Evolutionary conservation across 2,797 vertebrate genomes (phyloP).

Genomic region (Rhinophrynus dorsalis): DNA sequence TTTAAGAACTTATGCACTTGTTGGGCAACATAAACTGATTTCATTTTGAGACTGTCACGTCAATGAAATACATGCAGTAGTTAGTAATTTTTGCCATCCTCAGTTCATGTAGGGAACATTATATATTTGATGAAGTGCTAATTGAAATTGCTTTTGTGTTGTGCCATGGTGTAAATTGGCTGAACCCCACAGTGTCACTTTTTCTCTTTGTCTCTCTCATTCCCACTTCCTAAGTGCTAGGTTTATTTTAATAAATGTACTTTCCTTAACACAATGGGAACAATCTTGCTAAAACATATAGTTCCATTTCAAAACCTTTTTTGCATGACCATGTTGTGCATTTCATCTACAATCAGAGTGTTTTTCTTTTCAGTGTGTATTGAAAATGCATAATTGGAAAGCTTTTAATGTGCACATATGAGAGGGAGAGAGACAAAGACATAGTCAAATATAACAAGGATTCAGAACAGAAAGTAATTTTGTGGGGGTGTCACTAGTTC

Average conservation of each 20-base stretch:
- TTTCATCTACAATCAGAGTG: constrained; percentile 44
- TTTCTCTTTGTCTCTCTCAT: constrained; percentile 30
- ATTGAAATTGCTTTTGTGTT: constrained; percentile 36
- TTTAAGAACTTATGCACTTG: neutral
- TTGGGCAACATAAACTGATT: neutral
- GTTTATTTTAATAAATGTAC: constrained; percentile 42
- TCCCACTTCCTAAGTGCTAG: constrained; percentile 3
- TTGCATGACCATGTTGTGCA: constrained; percentile 36
- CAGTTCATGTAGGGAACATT: constrained; percentile 10
- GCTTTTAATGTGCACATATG: constrained; percentile 40
- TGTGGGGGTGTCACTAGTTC: constrained; percentile 37
- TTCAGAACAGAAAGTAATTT: constrained; percentile 38
- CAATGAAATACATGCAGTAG: constrained; percentile 15
- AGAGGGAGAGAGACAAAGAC: constrained; percentile 35
- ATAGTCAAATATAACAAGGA: constrained; percentile 27
- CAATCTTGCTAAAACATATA: constrained; percentile 43
- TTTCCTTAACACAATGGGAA: constrained; percentile 44
- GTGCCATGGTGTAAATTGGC: constrained; percentile 34
- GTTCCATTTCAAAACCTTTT: constrained; percentile 43
- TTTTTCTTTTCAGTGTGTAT: constrained; percentile 40
- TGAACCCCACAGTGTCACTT: constrained; percentile 30
- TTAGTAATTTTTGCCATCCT: neutral
- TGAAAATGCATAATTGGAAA: constrained; percentile 48
- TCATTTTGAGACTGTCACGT: neutral
- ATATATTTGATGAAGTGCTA: constrained; percentile 29